A percentile compares a stretch with the other conserved stretches of the same genome.
These are phyloP conservation scores for Sphyrna mokarran DNA, from an alignment of 2,113 vertebrate species.

Conservation along the genomic window DNA sequence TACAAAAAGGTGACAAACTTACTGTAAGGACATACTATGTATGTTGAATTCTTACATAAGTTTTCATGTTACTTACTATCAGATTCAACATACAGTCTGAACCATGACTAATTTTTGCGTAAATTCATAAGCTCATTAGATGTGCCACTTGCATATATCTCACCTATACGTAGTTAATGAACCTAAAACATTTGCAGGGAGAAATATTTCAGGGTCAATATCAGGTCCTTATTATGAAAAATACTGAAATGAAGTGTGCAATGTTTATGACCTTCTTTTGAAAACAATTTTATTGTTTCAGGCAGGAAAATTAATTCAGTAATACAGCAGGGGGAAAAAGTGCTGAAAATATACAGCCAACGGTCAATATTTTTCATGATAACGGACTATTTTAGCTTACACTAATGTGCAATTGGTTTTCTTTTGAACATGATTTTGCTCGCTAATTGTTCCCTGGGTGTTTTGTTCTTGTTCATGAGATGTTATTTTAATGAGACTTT, in stretches of 20 bases:
- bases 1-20: too few relatives aligned
- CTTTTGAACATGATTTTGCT: neutral
- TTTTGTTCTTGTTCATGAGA: neutral
- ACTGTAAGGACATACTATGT: neutral
- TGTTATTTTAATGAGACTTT: conserved; percentile 33
- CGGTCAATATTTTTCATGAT: conserved; percentile 6
- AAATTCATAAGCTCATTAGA: neutral
- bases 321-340: neutral
- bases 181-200: neutral
- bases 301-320: conserved; percentile 1
- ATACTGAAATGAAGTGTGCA: neutral
- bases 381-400: neutral
- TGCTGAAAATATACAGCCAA: neutral
- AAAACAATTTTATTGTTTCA: neutral
- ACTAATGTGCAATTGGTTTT: neutral
- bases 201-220: neutral
- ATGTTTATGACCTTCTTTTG: neutral
- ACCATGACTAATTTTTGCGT: neutral
- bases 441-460: conserved; percentile 20
- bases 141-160: neutral
- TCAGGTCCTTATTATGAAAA: neutral
- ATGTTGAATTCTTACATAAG: neutral
- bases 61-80: neutral
- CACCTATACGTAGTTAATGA: neutral
- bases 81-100: neutral